Evolutionary conservation across 2,113 vertebrate species (phyloP).

Genomic region (Zapornia atra): DNA sequence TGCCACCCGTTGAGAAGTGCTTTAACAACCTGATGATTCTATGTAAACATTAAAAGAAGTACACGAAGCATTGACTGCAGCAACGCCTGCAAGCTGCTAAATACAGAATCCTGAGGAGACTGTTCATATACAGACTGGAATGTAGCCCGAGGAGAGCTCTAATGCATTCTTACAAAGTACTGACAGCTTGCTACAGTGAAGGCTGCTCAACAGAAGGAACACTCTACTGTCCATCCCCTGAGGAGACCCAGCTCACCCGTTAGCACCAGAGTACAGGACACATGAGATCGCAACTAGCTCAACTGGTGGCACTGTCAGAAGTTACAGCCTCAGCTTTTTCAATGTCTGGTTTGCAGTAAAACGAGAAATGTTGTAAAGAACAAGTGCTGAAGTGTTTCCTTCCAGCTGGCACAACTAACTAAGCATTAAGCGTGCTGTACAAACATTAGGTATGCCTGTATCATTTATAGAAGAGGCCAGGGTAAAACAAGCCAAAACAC

Average conservation of each 20-base stretch:
- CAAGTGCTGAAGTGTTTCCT: not conserved
- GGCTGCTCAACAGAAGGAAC: not conserved
- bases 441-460: not conserved
- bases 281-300: not conserved
- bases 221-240: accelerated
- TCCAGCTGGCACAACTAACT: too few relatives aligned
- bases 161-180: not conserved
- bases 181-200: not conserved
- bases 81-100: not conserved
- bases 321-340: not conserved
- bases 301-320: not conserved
- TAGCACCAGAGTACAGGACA: accelerated
- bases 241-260: not conserved
- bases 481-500: not conserved
- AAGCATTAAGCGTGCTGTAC: not conserved
- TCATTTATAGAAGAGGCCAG: not conserved
- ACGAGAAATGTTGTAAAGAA: not conserved
- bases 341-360: not conserved
- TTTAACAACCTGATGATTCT: not conserved
- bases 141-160: not conserved
- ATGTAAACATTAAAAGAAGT: not conserved
- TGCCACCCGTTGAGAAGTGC: too few relatives aligned
- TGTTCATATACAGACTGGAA: not conserved
- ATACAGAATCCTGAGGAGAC: not conserved
- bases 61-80: not conserved